phyloP scores from a whole-genome alignment of 2,113 vertebrate species.

The Myotis lucifugus region DNA sequence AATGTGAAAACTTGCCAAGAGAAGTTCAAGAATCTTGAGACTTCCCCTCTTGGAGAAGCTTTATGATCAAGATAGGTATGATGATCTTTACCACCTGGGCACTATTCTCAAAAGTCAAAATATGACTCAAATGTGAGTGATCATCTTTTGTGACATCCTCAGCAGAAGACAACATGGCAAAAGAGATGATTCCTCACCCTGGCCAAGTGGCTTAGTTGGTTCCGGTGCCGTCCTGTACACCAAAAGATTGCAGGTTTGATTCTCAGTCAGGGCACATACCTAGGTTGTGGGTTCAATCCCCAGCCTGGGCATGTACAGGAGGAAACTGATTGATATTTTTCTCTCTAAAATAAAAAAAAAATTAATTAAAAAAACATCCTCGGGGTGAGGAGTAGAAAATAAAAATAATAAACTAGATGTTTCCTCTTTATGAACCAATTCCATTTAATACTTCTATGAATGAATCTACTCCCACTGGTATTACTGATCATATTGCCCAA shows the following conservation, averaged over 20 bases:
- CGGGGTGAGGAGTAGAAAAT: too few species aligned
- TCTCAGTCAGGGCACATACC: too few species aligned
- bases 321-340: too few species aligned
- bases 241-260: too few species aligned
- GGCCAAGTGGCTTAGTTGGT: too few species aligned
- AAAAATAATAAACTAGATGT: conserved; percentile 43
- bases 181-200: background rate
- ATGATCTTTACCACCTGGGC: conserved; percentile 77
- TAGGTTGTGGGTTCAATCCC: too few species aligned
- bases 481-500: conserved; percentile 83
- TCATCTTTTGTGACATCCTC: conserved; percentile 73
- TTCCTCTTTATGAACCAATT: conserved; percentile 81
- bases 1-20: conserved; percentile 92
- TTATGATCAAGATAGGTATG: conserved; percentile 88
- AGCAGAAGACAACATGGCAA: conserved; percentile 79
- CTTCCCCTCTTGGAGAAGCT: conserved; percentile 93
- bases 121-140: conserved; percentile 76
- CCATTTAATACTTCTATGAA: conserved; percentile 89
- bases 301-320: too few species aligned
- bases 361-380: too few species aligned
- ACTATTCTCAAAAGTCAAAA: conserved; percentile 81
- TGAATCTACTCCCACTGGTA: conserved; percentile 87
- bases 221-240: too few species aligned
- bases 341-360: too few species aligned
- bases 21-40: conserved; percentile 93